phyloP scores from a whole-genome alignment of 2,797 vertebrate species.

The Lophius americanus region DNA sequence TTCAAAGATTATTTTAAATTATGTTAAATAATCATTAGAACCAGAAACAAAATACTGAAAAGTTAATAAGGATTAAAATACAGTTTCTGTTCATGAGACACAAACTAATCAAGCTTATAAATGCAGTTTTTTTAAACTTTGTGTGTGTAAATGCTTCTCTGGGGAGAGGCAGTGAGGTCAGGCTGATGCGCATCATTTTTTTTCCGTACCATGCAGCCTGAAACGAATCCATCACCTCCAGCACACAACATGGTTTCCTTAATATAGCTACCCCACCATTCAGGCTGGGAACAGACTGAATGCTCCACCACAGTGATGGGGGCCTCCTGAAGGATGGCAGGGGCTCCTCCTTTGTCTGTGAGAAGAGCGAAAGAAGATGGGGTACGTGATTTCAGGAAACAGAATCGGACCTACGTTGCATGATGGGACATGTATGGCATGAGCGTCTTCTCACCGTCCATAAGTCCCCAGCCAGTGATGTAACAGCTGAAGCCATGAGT shows the following conservation, averaged over 20 bases:
- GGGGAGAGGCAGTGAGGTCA: too few relatives aligned
- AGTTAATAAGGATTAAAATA: too few relatives aligned
- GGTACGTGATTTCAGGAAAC: neutral
- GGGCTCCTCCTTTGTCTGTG: slow-evolving; percentile 28
- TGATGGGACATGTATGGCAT: neutral
- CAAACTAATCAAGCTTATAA: too few relatives aligned
- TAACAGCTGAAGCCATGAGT: slow-evolving; percentile 68
- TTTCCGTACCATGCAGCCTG: slow-evolving; percentile 75
- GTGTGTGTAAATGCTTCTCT: too few relatives aligned
- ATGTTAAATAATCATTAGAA: too few relatives aligned
- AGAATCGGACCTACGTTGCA: neutral
- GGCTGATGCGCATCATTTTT: neutral
- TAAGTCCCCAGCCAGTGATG: slow-evolving; percentile 76
- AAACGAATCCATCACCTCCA: slow-evolving; percentile 74
- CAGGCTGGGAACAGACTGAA: slow-evolving; percentile 65
- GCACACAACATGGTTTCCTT: slow-evolving; percentile 78
- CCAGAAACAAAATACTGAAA: too few relatives aligned
- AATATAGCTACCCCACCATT: slow-evolving; percentile 75
- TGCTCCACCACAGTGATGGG: slow-evolving; percentile 66
- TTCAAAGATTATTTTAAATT: too few relatives aligned
- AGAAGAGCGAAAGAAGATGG: neutral
- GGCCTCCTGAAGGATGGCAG: slow-evolving; percentile 70
- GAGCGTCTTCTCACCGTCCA: slow-evolving; percentile 60
- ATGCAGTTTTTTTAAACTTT: too few relatives aligned
- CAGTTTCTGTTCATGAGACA: too few relatives aligned